These are phyloP conservation scores for Speoplatyrhinus poulsoni DNA, from an alignment of 2,113 vertebrate species.

Conservation along the genomic window DNA sequence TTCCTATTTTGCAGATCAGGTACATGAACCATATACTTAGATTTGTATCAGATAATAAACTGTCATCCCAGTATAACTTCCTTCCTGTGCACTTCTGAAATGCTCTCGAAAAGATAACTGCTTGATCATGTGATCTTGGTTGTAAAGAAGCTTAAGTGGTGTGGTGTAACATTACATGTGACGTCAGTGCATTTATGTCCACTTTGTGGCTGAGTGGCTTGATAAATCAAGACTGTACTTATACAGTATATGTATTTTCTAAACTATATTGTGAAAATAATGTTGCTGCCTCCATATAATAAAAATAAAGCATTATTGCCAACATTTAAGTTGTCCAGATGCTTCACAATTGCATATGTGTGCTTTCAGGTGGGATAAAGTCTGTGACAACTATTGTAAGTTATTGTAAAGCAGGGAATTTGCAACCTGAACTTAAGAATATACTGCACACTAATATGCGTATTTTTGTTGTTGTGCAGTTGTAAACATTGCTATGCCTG, in stretches of 20 bases:
- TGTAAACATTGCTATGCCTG: too few species aligned
- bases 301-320: too few species aligned
- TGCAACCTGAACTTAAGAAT: too few species aligned
- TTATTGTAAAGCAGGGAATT: too few species aligned
- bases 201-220: background rate
- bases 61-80: background rate
- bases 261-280: too few species aligned
- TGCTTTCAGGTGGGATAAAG: background rate
- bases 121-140: background rate
- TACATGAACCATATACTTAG: background rate
- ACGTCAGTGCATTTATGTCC: background rate
- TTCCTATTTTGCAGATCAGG: background rate
- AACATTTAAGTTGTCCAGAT: background rate
- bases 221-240: background rate
- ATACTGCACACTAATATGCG: too few species aligned
- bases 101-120: background rate
- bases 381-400: too few species aligned
- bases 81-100: background rate
- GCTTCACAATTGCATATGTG: background rate
- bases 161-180: background rate
- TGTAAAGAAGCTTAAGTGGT: background rate
- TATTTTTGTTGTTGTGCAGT: too few species aligned
- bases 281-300: too few species aligned
- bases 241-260: too few species aligned
- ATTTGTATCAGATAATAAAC: constrained; percentile 3